Evolutionary conservation across 2,797 vertebrate genomes (phyloP).

Genomic region (Neostethus bicornis): DNA sequence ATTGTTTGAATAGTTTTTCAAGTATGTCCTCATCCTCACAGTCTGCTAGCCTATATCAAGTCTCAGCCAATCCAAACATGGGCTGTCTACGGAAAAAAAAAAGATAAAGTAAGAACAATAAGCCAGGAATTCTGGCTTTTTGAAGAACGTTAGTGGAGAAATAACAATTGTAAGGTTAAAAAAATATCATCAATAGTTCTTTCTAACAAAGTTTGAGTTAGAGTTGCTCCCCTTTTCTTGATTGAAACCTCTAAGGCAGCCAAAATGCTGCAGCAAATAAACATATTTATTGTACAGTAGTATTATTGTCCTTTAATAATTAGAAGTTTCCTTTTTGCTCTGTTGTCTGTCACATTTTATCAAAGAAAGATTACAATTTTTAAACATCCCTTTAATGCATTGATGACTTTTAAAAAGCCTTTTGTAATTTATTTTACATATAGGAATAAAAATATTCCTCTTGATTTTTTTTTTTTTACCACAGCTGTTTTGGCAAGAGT

Average conservation of each 20-base stretch:
- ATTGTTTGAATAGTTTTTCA: slow-evolving; percentile 70
- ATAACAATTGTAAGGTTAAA: background rate
- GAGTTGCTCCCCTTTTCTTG: background rate
- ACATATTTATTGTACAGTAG: no score
- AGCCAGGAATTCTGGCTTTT: slow-evolving; percentile 9
- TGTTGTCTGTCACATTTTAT: no score
- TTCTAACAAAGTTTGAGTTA: slow-evolving; percentile 6
- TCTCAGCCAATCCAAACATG: slow-evolving; percentile 51
- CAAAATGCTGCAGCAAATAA: no score
- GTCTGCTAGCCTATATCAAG: slow-evolving; percentile 29
- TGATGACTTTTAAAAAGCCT: no score
- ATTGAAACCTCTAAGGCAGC: background rate
- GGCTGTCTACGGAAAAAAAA: slow-evolving; percentile 26
- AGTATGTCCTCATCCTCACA: slow-evolving; percentile 48
- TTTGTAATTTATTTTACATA: no score
- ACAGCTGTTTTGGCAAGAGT: no score
- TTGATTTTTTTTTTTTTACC: no score
- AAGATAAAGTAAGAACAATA: background rate
- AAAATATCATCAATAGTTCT: slow-evolving; percentile 3
- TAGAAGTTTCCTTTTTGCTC: no score
- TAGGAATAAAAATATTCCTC: no score
- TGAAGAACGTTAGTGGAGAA: slow-evolving; percentile 1
- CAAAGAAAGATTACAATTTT: no score
- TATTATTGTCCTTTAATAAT: no score
- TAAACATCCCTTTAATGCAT: no score